These are phyloP conservation scores for Acronicta alni DNA, from an alignment of 2,888 invertebrate genomes.

Conservation along the genomic window DNA sequence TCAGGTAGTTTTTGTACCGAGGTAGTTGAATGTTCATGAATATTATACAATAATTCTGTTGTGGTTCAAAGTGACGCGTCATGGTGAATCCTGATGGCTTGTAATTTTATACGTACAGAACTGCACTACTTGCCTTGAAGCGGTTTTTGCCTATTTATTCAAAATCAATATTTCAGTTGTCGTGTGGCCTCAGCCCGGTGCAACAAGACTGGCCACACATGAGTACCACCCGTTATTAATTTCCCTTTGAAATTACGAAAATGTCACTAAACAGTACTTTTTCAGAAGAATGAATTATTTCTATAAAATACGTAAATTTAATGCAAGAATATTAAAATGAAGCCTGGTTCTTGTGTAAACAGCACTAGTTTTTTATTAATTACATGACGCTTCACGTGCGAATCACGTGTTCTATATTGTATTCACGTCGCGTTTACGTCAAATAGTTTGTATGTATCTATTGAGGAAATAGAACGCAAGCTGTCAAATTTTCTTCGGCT, in stretches of 20 bases:
- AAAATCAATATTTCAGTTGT: constrained; percentile 64
- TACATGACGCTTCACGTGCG: constrained; percentile 16
- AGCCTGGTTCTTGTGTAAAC: constrained; percentile 13
- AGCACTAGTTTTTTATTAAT: constrained; percentile 11
- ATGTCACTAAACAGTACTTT: constrained; percentile 20
- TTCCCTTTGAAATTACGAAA: constrained; percentile 32
- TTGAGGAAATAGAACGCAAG: constrained; percentile 25
- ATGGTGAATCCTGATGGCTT: constrained; percentile 18
- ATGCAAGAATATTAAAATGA: constrained; percentile 24
- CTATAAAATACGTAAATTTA: constrained; percentile 24
- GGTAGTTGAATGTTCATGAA: constrained; percentile 15
- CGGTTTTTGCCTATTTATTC: constrained; percentile 70
- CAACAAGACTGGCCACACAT: constrained; percentile 44
- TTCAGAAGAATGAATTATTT: constrained; percentile 12
- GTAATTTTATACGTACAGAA: constrained; percentile 55
- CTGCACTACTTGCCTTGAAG: constrained; percentile 72
- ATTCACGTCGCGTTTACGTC: constrained; percentile 15
- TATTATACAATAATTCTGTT: constrained; percentile 16
- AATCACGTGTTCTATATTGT: constrained; percentile 27
- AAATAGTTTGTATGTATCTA: constrained; percentile 2
- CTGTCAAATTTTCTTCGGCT: constrained; percentile 29
- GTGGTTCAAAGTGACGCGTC: constrained; percentile 17
- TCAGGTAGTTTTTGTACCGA: constrained; percentile 35
- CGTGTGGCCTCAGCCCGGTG: constrained; percentile 51
- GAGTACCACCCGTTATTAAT: constrained; percentile 37